phyloP scores from a whole-genome alignment of 2,797 vertebrate species.

The Peromyscus eremicus region DNA sequence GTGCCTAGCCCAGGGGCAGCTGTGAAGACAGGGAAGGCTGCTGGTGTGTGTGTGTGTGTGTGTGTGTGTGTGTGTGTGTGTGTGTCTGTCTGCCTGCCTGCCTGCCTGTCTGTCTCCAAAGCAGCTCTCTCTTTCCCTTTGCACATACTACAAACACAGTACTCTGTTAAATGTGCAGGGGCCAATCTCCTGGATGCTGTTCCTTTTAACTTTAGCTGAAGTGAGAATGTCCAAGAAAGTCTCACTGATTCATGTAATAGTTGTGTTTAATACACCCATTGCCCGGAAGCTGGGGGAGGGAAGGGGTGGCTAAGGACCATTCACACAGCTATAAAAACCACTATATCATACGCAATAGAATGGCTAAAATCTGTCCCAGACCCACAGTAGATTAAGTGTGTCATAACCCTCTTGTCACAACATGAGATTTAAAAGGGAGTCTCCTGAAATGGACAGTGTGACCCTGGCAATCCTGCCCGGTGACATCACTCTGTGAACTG shows the following conservation, averaged over 20 bases:
- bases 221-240: not conserved
- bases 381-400: slow-evolving; percentile 19
- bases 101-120: accelerated
- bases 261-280: slow-evolving; percentile 29
- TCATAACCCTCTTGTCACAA: slow-evolving; percentile 57
- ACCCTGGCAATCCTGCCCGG: not conserved
- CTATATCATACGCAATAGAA: not conserved
- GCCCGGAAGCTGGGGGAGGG: not conserved
- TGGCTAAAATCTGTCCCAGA: slow-evolving; percentile 45
- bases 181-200: not conserved
- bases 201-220: not conserved
- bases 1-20: accelerated
- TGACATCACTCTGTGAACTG: not conserved
- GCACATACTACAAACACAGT: not conserved
- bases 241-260: not conserved
- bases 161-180: not conserved
- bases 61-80: not conserved
- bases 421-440: slow-evolving; percentile 25
- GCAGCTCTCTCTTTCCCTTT: not conserved
- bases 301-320: not conserved
- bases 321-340: not conserved
- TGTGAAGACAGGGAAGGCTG: accelerated
- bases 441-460: slow-evolving; percentile 40
- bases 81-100: not conserved
- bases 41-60: not conserved